phyloP scores from a whole-genome alignment of 2,113 vertebrate genomes.

The Bothrops jararaca region DNA sequence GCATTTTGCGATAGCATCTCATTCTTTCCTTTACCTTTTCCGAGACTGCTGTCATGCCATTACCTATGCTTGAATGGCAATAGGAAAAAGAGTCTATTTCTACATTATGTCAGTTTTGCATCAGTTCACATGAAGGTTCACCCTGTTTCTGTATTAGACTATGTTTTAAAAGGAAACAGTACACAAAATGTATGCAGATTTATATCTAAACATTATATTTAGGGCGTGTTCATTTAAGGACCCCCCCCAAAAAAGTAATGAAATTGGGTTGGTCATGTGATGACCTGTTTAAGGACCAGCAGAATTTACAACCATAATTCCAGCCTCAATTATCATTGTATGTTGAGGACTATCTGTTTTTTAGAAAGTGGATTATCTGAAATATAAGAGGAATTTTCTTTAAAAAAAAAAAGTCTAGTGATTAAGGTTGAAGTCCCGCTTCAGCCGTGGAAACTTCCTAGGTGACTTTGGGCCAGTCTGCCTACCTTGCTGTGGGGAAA shows the following conservation, averaged over 20 bases:
- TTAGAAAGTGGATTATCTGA: background rate
- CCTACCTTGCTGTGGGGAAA: background rate
- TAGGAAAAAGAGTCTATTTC: background rate
- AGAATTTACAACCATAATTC: background rate
- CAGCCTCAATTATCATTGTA: background rate
- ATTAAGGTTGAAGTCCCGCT: background rate
- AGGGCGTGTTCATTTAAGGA: background rate
- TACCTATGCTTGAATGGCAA: background rate
- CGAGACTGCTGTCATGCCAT: background rate
- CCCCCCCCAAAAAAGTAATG: background rate
- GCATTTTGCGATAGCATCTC: background rate
- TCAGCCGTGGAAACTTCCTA: background rate
- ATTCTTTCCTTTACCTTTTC: background rate
- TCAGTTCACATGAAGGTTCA: background rate
- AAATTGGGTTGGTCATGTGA: background rate
- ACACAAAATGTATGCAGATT: background rate
- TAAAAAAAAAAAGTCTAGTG: background rate
- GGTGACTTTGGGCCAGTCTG: background rate
- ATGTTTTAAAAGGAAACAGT: background rate
- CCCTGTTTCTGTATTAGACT: background rate
- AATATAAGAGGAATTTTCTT: background rate
- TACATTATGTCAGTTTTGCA: background rate
- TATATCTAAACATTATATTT: background rate
- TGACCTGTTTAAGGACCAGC: background rate
- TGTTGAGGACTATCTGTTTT: background rate